Base-by-base conservation (phyloP, 2,113 vertebrate genomes). In the Ascaphus truei region DNA sequence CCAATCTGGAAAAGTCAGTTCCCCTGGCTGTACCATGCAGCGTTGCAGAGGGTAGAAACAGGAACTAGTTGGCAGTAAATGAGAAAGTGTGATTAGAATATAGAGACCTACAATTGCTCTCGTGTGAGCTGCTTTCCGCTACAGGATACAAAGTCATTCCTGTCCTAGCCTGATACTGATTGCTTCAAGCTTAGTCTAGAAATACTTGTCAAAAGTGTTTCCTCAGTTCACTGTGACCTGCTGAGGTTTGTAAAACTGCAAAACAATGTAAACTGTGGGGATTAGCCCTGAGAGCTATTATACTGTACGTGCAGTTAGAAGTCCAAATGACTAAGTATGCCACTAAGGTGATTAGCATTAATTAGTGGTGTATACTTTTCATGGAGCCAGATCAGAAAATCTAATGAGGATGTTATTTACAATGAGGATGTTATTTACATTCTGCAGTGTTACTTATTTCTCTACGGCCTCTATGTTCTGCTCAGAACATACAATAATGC, bases 61-160 rank as follows among this genome's bases (percentile, higher is more conserved):
- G 78, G 78, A 83, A 79, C 65, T 62, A 82, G 82, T 80, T 92
- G 88, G 89, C 89, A 86, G 81, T 76, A 83, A 84, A 81, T 90
- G 80, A 92, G 86, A 90, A 89, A 83, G 82, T 77, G 27, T 82
- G 80, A 85, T 87, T 84, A 85, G 83, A 84, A 82, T 84, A 84
- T 86, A 85, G 87, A 88, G 85, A 83, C 83, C 82, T 81, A 75
- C 84, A 84, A 81, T 62, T 77, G 78, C 77, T 79, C 80, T 86
- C 73, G n/a, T 80, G 86, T 90, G 86, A 90, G 85, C 85, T 89
- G 84, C 84, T 89, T 92, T 88, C 90, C 89, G 87, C 76, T 77
- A 88, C 92, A 93, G 92, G 92, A 93, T 92, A 83, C 84, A 81
- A 89, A 85, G 80, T 68, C 80, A 84, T 92, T 92, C 89, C 90